Evolutionary conservation across 2,113 vertebrate genomes (phyloP), one percentile per base, ranked within the genome.

Genomic region (Raja brachyura): DNA sequence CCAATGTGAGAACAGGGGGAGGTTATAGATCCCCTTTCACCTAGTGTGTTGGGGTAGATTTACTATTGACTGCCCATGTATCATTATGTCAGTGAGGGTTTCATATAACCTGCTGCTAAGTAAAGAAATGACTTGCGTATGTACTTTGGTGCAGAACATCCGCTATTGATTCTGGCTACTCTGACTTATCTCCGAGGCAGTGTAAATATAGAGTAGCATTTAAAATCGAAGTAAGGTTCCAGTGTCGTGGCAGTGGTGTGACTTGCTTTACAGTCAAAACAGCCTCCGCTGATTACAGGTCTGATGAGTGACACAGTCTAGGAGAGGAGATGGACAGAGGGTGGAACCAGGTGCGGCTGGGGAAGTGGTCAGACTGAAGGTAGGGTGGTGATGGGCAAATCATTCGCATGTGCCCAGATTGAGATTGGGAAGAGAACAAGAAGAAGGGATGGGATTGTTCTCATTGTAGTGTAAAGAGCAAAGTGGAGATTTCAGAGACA

Each of bases 31-130:
- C 2, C 33, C 31, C 31, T 39, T 8, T n/a, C 28, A 66, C 31
- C 31, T 39, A 68, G 31, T 39, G 31, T 18, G 61, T 25, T 59
- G 25, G 14, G 86, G 31, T 66, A n/a, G 63, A 66, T 68, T 68
- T 68, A 68, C 61, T 68, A 33, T 20, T 48, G 33, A 39, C 63
- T 70, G 16, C 48, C 31, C 66, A 22, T 25, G 20, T 90, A 90
- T 70, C 63, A 73, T 18, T 39, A 33, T 39, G 31, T 39, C 88
- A 70, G 31, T 48, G 39, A 92, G 13, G 39, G 39, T 92, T 88
- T 88, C 59, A 63, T 31, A 88, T 88, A 88, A 63, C 83, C 31
- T 14, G 28, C 83, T 83, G 48, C 79, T 63, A 88, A 88, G 83
- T 63, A 88, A 88, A 88, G 83, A 88, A 88, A 63, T 88, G 59